Conservation (phyloP, 2,113 vertebrate genomes). For the Muscicapa adusta region DNA sequence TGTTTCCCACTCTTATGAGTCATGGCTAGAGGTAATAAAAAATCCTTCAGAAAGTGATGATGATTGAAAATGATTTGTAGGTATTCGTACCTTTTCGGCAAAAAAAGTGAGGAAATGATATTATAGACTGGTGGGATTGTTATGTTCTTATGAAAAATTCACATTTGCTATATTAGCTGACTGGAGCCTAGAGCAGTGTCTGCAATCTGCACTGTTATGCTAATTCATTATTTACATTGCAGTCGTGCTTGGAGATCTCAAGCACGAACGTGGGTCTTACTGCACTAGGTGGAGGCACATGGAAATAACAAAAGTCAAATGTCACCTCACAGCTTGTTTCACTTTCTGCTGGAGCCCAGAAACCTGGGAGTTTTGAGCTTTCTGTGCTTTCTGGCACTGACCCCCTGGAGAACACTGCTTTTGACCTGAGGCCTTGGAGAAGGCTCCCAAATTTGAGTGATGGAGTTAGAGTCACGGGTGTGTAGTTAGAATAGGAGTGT, state of each 20-base stretch:
- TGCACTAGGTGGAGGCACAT: not conserved
- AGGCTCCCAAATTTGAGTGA: too few relatives aligned
- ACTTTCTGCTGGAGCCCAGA: not conserved
- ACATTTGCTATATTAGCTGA: not conserved
- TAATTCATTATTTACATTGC: not conserved
- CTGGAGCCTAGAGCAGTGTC: not conserved
- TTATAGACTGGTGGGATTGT: not conserved
- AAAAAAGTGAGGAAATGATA: not conserved
- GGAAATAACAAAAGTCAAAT: not conserved
- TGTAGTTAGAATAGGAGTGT: too few relatives aligned
- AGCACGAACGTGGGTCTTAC: not conserved
- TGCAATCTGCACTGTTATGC: not conserved
- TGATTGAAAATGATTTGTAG: not conserved
- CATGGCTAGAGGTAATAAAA: constrained; percentile 21
- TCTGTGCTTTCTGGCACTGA: too few relatives aligned
- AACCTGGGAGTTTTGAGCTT: too few relatives aligned
- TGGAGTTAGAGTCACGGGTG: too few relatives aligned
- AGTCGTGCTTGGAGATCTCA: not conserved
- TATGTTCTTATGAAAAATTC: constrained; percentile 2
- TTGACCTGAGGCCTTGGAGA: too few relatives aligned
- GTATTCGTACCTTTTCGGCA: not conserved
- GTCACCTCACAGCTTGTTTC: not conserved
- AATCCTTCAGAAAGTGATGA: not conserved
- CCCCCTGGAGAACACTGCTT: too few relatives aligned
- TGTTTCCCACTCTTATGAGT: constrained; percentile 32